phyloP scores from a whole-genome alignment of 2,113 vertebrate species.

The Dendropsophus ebraccatus region DNA sequence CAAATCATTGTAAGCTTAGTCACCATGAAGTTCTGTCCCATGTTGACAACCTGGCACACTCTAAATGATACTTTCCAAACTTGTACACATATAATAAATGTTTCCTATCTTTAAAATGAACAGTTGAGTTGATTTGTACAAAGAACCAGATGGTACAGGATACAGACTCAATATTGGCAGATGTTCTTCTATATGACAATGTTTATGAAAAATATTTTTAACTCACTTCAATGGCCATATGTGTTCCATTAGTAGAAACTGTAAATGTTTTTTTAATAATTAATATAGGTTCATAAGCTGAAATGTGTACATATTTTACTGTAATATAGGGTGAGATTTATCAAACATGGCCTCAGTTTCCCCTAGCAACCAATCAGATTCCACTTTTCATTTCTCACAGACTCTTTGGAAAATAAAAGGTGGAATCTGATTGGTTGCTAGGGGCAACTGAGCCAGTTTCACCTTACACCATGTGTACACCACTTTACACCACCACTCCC shows the following conservation, averaged over 20 bases:
- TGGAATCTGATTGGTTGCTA: too few relatives aligned
- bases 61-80: neutral
- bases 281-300: neutral
- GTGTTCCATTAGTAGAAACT: neutral
- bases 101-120: neutral
- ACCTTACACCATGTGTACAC: too few relatives aligned
- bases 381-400: too few relatives aligned
- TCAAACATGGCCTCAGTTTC: too few relatives aligned
- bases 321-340: too few relatives aligned
- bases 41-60: neutral
- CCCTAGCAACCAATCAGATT: too few relatives aligned
- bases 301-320: too few relatives aligned
- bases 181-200: neutral
- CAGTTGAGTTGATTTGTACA: neutral
- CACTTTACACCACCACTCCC: too few relatives aligned
- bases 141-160: neutral
- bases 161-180: neutral
- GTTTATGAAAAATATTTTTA: neutral
- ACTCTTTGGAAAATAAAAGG: too few relatives aligned
- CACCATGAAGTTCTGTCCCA: neutral
- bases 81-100: neutral
- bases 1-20: neutral
- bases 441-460: too few relatives aligned
- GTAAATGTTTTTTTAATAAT: neutral
- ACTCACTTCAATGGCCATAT: neutral